phyloP scores from a whole-genome alignment of 2,113 vertebrate genomes.

The Hypocryptadius cinnamomeus region DNA sequence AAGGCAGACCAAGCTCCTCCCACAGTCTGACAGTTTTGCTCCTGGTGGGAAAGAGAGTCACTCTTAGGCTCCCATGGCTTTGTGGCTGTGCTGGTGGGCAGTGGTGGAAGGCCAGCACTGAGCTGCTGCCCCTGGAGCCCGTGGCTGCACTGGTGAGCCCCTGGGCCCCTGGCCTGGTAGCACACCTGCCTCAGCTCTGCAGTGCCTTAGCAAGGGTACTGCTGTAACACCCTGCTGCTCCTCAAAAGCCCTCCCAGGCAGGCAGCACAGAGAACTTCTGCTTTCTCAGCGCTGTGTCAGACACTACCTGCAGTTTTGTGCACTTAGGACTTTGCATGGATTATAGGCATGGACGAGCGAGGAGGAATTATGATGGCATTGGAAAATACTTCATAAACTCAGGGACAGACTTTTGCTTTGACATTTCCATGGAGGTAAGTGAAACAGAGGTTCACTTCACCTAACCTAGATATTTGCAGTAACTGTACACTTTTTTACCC shows the following conservation, averaged over 20 bases:
- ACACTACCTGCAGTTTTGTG: background rate
- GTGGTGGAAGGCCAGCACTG: background rate
- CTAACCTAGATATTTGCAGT: background rate
- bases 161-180: fast-evolving
- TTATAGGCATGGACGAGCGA: background rate
- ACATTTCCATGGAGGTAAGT: background rate
- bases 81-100: background rate
- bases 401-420: background rate
- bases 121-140: background rate
- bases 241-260: background rate
- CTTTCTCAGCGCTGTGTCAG: background rate
- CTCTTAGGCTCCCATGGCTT: background rate
- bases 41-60: fast-evolving
- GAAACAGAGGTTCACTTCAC: background rate
- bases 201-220: background rate
- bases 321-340: background rate
- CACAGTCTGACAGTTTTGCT: background rate
- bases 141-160: background rate
- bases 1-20: background rate
- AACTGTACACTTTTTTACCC: background rate
- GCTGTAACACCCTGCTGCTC: background rate
- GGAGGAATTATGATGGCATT: background rate
- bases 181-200: background rate
- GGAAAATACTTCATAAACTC: background rate
- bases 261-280: background rate